These are phyloP conservation scores for Agonopterix alstromeriana DNA, from an alignment of 2,888 invertebrate species.

Conservation along the genomic window DNA sequence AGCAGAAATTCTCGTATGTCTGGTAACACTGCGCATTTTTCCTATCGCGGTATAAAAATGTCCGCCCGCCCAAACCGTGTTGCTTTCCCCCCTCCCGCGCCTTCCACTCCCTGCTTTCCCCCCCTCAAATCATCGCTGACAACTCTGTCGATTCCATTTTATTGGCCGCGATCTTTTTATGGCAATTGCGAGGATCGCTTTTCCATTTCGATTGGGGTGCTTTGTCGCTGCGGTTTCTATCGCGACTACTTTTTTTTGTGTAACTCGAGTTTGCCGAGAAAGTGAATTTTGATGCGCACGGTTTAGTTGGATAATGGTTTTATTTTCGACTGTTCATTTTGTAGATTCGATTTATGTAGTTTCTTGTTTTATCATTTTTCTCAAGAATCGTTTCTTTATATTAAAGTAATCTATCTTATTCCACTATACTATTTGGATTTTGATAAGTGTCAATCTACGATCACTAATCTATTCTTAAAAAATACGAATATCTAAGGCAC, in stretches of 20 bases:
- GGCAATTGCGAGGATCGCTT: conserved; percentile 65
- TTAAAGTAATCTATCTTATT: too few species aligned
- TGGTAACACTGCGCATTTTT: conserved; percentile 35
- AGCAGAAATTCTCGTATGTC: too few species aligned
- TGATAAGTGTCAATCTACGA: too few species aligned
- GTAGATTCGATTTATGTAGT: not conserved
- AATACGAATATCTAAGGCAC: too few species aligned
- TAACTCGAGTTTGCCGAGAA: conserved; percentile 15
- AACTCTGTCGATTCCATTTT: conserved; percentile 57
- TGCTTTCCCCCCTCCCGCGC: conserved; percentile 20
- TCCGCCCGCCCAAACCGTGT: conserved; percentile 73
- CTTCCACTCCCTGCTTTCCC: conserved; percentile 18
- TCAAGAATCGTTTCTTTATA: too few species aligned
- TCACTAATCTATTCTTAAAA: too few species aligned
- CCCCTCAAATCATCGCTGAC: conserved; percentile 60
- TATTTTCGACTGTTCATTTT: not conserved
- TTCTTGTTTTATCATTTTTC: too few species aligned
- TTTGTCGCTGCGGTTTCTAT: conserved; percentile 34
- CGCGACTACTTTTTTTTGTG: conserved; percentile 22
- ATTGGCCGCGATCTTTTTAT: conserved; percentile 71
- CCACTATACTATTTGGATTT: too few species aligned
- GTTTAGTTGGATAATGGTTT: not conserved
- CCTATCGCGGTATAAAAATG: conserved; percentile 55
- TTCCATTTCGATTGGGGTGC: conserved; percentile 62
- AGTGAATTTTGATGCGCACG: conserved; percentile 31